phyloP scores from a whole-genome alignment of 2,888 invertebrate species.

The Folsomia candida region DNA sequence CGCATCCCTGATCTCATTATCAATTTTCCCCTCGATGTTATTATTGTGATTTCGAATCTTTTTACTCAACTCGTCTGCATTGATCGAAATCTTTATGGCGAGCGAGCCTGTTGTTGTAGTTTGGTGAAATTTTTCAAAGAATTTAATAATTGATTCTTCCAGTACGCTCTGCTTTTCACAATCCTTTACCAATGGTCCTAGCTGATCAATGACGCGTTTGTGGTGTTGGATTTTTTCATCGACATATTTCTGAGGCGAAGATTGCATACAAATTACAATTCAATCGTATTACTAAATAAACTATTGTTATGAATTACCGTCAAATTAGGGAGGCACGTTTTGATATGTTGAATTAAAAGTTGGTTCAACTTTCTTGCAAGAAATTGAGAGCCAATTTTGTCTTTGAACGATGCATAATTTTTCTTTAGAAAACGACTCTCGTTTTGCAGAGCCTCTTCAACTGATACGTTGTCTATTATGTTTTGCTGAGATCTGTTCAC shows the following conservation, averaged over 20 bases:
- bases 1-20: not conserved
- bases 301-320: conserved; percentile 54
- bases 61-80: not conserved
- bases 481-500: conserved; percentile 98
- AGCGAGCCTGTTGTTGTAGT: not conserved
- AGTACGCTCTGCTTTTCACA: not conserved
- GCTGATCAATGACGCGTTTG: not conserved
- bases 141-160: not conserved
- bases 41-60: not conserved
- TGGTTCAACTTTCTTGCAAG: conserved; percentile 94
- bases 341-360: conserved; percentile 96
- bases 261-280: not conserved
- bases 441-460: conserved; percentile 80
- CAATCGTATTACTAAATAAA: not conserved
- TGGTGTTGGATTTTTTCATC: not conserved
- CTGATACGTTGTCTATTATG: conserved; percentile 56
- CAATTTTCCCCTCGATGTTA: not conserved
- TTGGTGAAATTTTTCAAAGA: not conserved
- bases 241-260: not conserved
- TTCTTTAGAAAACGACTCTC: conserved; percentile 90
- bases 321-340: conserved; percentile 94
- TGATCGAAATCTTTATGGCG: not conserved
- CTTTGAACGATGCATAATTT: conserved; percentile 94
- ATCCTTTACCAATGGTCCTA: not conserved
- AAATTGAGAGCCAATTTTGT: conserved; percentile 91